Evolutionary conservation across 1,140 invertebrate species (phyloP).

Genomic region (Drosophila kikkawai): DNA sequence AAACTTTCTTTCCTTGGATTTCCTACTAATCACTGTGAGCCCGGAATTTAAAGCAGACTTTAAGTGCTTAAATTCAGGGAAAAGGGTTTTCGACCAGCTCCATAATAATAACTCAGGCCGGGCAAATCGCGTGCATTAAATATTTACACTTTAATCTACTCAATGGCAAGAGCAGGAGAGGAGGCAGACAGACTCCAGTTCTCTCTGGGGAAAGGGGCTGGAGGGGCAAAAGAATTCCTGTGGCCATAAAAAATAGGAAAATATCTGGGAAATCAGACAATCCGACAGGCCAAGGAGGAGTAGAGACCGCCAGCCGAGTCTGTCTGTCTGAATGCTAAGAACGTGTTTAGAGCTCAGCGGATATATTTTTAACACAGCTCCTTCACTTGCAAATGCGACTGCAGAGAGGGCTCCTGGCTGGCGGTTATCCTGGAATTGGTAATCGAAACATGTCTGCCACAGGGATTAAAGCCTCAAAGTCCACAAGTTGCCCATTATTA

Average conservation of each 20-base stretch:
- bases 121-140: conserved; percentile 77
- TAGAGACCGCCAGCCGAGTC: conserved; percentile 9
- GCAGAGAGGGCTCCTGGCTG: neutral
- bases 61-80: conserved; percentile 9
- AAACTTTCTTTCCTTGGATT: conserved; percentile 5
- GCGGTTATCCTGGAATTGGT: conserved; percentile 21
- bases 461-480: conserved; percentile 34
- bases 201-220: conserved; percentile 14
- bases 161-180: conserved; percentile 61
- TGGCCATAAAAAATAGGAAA: conserved; percentile 81
- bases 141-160: conserved; percentile 81
- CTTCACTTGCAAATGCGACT: conserved; percentile 28
- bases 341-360: conserved; percentile 52
- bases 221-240: conserved; percentile 38
- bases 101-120: conserved; percentile 74
- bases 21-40: neutral
- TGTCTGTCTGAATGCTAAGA: conserved; percentile 62
- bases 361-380: conserved; percentile 37
- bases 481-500: conserved; percentile 32
- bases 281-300: conserved; percentile 43
- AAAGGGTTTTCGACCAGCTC: conserved; percentile 12
- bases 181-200: conserved; percentile 43
- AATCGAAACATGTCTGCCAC: conserved; percentile 41
- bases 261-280: conserved; percentile 77
- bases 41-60: conserved; percentile 1